phyloP scores from a whole-genome alignment of 2,797 vertebrate species.

The Microhierax caerulescens region DNA sequence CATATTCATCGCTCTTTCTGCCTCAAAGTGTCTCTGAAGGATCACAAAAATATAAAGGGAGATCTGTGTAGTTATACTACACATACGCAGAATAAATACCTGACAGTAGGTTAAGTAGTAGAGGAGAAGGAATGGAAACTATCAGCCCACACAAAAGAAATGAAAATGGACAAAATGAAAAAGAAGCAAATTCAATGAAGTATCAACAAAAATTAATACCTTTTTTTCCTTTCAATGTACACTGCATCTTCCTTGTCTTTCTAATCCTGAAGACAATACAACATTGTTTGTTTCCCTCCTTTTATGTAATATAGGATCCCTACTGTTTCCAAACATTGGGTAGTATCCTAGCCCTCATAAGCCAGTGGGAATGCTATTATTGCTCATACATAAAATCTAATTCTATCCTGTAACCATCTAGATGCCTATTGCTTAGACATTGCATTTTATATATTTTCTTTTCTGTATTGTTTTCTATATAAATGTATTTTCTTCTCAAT shows the following conservation, averaged over 20 bases:
- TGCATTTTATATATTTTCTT: neutral
- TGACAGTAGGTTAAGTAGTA: neutral
- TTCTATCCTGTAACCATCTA: neutral
- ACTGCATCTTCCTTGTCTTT: neutral
- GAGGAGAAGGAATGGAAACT: neutral
- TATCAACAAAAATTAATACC: neutral
- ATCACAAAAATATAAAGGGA: neutral
- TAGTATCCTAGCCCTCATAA: accelerated
- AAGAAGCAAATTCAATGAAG: neutral
- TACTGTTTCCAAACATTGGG: neutral
- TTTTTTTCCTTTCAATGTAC: neutral
- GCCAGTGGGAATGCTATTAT: neutral
- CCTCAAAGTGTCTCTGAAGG: neutral
- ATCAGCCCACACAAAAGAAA: neutral
- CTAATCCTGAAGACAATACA: neutral
- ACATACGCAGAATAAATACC: neutral
- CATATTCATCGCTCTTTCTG: neutral
- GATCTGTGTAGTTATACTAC: neutral
- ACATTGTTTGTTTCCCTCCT: neutral
- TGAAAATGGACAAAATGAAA: neutral
- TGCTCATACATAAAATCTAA: neutral
- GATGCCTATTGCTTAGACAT: neutral
- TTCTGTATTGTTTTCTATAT: neutral
- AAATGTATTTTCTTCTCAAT: neutral
- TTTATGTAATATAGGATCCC: neutral